Evolutionary conservation across 2,797 vertebrate genomes (phyloP).

Genomic region (Epinephelus malabaricus): DNA sequence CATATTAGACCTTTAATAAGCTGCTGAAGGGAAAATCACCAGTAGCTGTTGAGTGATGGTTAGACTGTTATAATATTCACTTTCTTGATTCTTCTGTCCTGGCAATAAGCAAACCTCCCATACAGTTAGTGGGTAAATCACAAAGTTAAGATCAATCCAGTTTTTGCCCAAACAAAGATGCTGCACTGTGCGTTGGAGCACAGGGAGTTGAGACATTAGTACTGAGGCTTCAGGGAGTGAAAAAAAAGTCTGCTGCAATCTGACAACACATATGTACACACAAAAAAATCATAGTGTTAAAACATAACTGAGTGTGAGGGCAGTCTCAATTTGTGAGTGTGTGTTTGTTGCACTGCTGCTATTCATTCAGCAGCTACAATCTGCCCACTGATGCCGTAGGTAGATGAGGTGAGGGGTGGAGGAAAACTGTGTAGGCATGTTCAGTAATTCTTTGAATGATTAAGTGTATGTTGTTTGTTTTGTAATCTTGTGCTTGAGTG

Average conservation of each 20-base stretch:
- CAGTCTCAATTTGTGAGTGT: conserved; percentile 3
- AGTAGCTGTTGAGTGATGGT: not conserved
- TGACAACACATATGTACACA: not conserved
- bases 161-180: not conserved
- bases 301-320: conserved; percentile 40
- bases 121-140: not conserved
- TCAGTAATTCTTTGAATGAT: conserved; percentile 47
- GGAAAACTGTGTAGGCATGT: conserved; percentile 29
- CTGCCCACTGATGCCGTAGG: conserved; percentile 34
- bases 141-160: not conserved
- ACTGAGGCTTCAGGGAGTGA: not conserved
- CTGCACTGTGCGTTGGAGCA: not conserved
- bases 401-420: conserved; percentile 18
- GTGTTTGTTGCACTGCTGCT: conserved; percentile 38
- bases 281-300: conserved; percentile 17
- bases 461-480: conserved; percentile 32
- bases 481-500: conserved; percentile 12
- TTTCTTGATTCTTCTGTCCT: not conserved
- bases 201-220: not conserved
- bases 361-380: conserved; percentile 47
- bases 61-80: not conserved
- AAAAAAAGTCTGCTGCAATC: not conserved
- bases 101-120: not conserved
- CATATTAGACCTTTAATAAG: not conserved
- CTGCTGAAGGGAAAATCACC: not conserved